Evolutionary conservation across 2,888 invertebrate species (phyloP).

Genomic region (Drosophila mimica): DNA sequence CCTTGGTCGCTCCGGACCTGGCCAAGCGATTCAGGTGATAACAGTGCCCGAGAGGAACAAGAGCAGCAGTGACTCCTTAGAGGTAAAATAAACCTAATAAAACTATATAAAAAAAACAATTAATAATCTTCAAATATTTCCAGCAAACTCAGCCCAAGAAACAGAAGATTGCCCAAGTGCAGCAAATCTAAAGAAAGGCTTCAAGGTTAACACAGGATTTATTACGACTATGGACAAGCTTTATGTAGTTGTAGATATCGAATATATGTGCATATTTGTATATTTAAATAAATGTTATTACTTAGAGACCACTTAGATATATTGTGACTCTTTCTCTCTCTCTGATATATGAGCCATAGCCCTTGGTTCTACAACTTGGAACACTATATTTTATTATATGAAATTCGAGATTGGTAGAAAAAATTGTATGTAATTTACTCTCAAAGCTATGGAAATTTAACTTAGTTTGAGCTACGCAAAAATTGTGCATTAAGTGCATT

Average conservation of each 20-base stretch:
- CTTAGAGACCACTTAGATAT: neutral
- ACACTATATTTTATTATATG: neutral
- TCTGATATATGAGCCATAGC: neutral
- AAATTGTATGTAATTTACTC: neutral
- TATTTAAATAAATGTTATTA: slow-evolving; percentile 30
- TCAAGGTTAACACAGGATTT: slow-evolving; percentile 39
- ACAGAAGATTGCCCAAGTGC: slow-evolving; percentile 76
- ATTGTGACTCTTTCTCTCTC: neutral
- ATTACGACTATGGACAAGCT: slow-evolving; percentile 3
- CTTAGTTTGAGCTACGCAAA: neutral
- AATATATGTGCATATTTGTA: slow-evolving; percentile 17
- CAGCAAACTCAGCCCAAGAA: slow-evolving; percentile 82
- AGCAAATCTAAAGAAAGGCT: slow-evolving; percentile 67
- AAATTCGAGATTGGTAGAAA: neutral
- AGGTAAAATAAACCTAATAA: slow-evolving; percentile 31
- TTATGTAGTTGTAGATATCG: slow-evolving; percentile 40
- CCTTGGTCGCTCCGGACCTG: slow-evolving; percentile 85
- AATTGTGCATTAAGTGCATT: neutral
- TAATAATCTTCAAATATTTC: slow-evolving; percentile 7
- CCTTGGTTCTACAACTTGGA: neutral
- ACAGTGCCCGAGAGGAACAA: slow-evolving; percentile 80
- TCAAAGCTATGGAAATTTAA: neutral
- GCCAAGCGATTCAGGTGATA: slow-evolving; percentile 91
- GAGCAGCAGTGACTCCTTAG: slow-evolving; percentile 40
- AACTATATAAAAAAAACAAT: neutral